Conservation (phyloP, 2,797 vertebrate species). For the Chaenodraco wilsoni region DNA sequence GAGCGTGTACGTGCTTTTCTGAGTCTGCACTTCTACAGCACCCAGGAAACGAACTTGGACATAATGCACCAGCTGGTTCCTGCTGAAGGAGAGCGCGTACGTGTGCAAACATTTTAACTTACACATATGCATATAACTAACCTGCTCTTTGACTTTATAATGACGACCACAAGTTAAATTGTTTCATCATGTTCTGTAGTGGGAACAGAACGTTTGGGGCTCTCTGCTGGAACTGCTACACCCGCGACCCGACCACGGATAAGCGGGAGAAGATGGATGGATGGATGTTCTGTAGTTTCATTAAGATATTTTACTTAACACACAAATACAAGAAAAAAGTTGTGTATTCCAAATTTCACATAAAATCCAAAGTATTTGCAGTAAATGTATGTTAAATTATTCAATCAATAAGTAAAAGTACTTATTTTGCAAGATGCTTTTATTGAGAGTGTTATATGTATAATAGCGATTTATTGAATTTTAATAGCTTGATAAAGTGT, state of each 20-base stretch:
- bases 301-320: not conserved
- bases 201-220: no score
- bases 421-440: not conserved
- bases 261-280: no score
- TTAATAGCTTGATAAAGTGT: no score
- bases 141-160: conserved; percentile 10
- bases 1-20: conserved; percentile 38
- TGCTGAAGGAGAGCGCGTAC: conserved; percentile 18
- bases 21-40: conserved; percentile 64
- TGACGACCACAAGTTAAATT: not conserved
- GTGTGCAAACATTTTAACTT: not conserved
- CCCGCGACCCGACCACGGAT: no score
- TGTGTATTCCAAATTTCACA: no score
- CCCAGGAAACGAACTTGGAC: conserved; percentile 46
- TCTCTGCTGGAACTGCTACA: no score
- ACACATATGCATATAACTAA: conserved; percentile 1
- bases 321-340: not conserved
- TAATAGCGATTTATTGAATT: not conserved
- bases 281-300: not conserved
- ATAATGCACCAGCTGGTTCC: conserved; percentile 24
- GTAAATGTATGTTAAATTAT: not conserved
- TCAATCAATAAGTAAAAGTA: not conserved
- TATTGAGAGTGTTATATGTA: no score
- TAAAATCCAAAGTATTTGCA: not conserved
- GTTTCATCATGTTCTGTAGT: not conserved